phyloP scores from a whole-genome alignment of 2,888 invertebrate species.

The Campoplex capitator region DNA sequence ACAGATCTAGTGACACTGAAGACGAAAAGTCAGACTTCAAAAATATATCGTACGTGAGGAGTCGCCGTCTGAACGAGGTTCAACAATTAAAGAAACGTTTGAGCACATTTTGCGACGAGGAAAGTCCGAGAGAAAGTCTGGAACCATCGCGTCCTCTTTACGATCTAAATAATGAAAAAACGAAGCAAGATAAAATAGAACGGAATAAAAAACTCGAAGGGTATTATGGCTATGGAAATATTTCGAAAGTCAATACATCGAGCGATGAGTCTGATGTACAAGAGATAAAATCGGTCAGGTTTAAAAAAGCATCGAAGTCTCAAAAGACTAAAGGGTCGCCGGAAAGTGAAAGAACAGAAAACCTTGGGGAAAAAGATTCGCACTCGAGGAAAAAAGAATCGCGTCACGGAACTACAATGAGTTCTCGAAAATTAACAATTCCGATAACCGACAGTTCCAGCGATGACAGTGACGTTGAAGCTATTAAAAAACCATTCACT shows the following conservation, averaged over 20 bases:
- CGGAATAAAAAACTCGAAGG: not conserved
- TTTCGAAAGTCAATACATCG: not conserved
- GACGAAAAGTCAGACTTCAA: constrained; percentile 46
- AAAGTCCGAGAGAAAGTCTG: constrained; percentile 52
- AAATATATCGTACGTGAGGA: constrained; percentile 62
- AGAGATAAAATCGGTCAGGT: not conserved
- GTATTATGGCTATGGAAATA: not conserved
- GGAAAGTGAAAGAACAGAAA: not conserved
- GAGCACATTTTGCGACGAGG: constrained; percentile 68
- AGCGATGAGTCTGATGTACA: constrained; percentile 25
- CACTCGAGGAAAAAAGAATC: not conserved
- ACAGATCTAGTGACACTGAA: constrained; percentile 64
- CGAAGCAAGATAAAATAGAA: not conserved
- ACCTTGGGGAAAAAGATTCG: not conserved
- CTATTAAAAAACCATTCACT: not conserved
- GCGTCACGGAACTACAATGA: not conserved
- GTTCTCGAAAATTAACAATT: not conserved
- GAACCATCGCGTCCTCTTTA: not conserved
- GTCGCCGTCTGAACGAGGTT: constrained; percentile 43
- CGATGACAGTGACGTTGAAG: constrained; percentile 38
- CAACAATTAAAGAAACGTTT: constrained; percentile 58
- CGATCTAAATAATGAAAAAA: not conserved
- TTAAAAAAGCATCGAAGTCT: not conserved
- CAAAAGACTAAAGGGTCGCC: constrained; percentile 1
- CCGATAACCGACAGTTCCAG: not conserved